A percentile compares a stretch with the other conserved stretches of the same genome.
phyloP scores from a whole-genome alignment of 2,888 invertebrate genomes.

The Heliconius cydno region DNA sequence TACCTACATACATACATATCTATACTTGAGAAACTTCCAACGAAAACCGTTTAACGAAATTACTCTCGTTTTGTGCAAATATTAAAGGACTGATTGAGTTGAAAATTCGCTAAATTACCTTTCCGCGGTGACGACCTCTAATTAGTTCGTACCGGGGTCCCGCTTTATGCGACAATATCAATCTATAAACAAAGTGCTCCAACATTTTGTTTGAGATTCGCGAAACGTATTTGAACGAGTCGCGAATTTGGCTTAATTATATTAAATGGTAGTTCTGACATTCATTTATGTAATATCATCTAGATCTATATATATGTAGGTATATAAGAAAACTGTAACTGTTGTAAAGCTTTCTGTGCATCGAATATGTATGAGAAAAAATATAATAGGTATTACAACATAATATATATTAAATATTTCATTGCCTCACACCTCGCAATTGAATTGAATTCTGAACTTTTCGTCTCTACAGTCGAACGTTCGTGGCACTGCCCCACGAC shows the following conservation, averaged over 20 bases:
- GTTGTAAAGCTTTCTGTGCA: no score
- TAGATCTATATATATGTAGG: no score
- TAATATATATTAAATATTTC: no score
- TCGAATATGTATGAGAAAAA: no score
- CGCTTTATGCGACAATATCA: conserved; percentile 47
- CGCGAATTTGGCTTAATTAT: background rate
- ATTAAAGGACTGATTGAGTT: conserved; percentile 70
- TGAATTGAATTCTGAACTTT: no score
- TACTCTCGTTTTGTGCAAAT: conserved; percentile 70
- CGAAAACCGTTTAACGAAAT: conserved; percentile 65
- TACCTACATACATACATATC: conserved; percentile 13
- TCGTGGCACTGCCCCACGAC: no score
- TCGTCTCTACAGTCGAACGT: no score
- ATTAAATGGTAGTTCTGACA: background rate
- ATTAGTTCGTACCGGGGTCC: conserved; percentile 47
- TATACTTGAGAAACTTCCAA: conserved; percentile 44
- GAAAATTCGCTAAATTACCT: conserved; percentile 59
- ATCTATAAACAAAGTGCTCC: conserved; percentile 44
- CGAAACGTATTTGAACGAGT: background rate
- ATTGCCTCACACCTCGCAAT: no score
- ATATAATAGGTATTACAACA: no score
- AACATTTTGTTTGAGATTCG: background rate
- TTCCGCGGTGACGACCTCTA: conserved; percentile 45
- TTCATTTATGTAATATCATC: background rate
- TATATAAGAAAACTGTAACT: no score